Conservation (phyloP, 2,888 invertebrate genomes). For the Drosophila infuscata region DNA sequence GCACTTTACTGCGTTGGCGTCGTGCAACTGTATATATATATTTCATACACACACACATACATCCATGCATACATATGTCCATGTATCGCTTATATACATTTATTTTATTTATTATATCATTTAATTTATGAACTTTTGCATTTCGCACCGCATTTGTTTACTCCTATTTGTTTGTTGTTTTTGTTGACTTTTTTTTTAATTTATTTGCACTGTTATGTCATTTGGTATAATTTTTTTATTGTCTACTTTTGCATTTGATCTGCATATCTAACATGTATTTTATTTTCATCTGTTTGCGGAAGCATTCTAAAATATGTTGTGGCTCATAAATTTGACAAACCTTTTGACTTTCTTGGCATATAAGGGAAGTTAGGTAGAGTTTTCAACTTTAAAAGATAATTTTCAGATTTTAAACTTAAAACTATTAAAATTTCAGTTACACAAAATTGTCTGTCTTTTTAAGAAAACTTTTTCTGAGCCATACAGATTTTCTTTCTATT, state of each 20-base stretch:
- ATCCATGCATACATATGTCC: not conserved
- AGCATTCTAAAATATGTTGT: conserved; percentile 20
- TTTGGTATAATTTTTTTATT: conserved; percentile 25
- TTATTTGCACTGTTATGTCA: conserved; percentile 77
- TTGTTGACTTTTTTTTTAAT: conserved; percentile 22
- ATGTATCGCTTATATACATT: conserved; percentile 1
- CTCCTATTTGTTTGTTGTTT: conserved; percentile 9
- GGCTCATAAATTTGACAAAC: not conserved
- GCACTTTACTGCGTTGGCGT: conserved; percentile 50
- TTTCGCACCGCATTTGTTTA: conserved; percentile 43
- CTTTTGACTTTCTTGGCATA: not conserved
- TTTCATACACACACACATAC: not conserved
- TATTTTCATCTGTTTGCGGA: conserved; percentile 24
- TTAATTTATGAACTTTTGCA: conserved; percentile 63
- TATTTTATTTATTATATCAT: conserved; percentile 31
- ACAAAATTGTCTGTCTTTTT: not conserved
- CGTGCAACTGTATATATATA: conserved; percentile 37
- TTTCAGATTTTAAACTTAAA: not conserved
- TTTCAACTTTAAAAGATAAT: not conserved
- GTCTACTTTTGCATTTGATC: conserved; percentile 33
- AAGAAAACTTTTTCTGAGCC: not conserved
- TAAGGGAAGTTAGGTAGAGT: not conserved
- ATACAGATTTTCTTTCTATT: too few species aligned
- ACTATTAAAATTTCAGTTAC: not conserved
- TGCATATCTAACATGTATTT: not conserved